These are phyloP conservation scores for Ctenopoma multispine DNA, from an alignment of 2,797 vertebrate genomes.

Conservation along the genomic window DNA sequence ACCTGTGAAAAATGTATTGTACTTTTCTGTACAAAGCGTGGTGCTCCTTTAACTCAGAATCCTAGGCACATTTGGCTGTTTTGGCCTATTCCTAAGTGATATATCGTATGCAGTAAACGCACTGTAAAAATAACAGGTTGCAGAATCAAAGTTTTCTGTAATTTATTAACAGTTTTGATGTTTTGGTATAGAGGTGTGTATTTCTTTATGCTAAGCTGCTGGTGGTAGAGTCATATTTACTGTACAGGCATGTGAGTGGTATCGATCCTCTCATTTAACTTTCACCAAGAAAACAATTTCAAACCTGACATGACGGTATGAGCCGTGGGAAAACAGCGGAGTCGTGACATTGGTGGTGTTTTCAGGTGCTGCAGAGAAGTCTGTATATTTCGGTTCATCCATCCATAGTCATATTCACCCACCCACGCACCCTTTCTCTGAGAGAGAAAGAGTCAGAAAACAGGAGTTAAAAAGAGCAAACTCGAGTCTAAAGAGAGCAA, in stretches of 20 bases:
- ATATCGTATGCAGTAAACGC: neutral
- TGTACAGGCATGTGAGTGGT: neutral
- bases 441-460: conserved; percentile 38
- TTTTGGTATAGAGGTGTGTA: neutral
- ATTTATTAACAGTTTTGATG: too few relatives aligned
- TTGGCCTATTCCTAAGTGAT: neutral
- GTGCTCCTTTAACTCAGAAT: neutral
- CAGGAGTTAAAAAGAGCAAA: conserved; percentile 50
- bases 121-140: neutral
- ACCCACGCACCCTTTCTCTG: conserved; percentile 5
- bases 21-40: neutral
- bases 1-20: neutral
- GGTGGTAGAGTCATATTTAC: neutral
- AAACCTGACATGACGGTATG: neutral
- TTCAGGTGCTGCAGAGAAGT: conserved; percentile 3
- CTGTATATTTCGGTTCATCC: conserved; percentile 22
- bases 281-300: neutral
- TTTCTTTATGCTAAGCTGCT: neutral
- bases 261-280: neutral
- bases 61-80: neutral
- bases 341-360: neutral
- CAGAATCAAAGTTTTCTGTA: neutral
- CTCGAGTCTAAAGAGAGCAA: conserved; percentile 58
- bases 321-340: conserved; percentile 9
- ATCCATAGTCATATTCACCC: conserved; percentile 22